Evolutionary conservation across 2,113 vertebrate species (phyloP).

Genomic region (Leucopsar rothschildi): DNA sequence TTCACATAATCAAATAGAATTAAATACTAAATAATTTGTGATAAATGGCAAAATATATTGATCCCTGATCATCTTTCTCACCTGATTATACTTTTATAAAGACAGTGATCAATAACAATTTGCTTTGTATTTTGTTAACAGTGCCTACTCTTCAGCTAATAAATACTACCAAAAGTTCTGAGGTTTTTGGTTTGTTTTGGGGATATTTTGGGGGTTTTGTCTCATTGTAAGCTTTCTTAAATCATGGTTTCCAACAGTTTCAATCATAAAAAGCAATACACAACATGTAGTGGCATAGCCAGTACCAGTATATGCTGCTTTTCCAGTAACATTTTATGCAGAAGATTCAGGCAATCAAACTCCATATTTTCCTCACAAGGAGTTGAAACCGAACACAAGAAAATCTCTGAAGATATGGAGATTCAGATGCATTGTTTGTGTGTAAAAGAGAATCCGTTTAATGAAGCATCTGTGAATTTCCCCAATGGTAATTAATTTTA

Average conservation of each 20-base stretch:
- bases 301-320: background rate
- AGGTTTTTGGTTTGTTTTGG: rapidly evolving
- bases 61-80: background rate
- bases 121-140: background rate
- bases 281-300: background rate
- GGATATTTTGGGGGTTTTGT: background rate
- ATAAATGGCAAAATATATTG: background rate
- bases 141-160: background rate
- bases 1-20: background rate
- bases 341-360: background rate
- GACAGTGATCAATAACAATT: background rate
- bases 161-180: background rate
- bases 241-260: background rate
- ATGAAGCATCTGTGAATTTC: background rate
- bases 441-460: background rate
- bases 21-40: background rate
- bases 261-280: background rate
- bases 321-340: background rate
- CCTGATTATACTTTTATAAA: background rate
- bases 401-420: background rate
- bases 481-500: background rate
- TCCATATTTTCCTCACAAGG: background rate
- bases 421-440: background rate
- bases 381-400: background rate
- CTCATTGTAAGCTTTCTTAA: background rate